These are phyloP conservation scores for Automeris io DNA, from an alignment of 2,888 invertebrate genomes.

Conservation along the genomic window DNA sequence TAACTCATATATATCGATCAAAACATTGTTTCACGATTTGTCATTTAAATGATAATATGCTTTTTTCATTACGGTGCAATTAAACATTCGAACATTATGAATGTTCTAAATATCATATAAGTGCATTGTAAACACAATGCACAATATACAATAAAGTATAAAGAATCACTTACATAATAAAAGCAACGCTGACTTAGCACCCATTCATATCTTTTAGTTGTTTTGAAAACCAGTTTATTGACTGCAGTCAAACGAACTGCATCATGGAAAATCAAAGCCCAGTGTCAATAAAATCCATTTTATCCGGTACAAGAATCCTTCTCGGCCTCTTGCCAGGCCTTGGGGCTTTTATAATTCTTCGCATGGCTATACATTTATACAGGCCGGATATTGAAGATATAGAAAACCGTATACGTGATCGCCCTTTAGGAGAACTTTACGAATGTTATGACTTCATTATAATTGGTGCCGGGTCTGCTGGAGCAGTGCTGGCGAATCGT, in stretches of 20 bases:
- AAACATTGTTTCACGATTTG: too few relatives aligned
- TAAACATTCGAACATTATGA: too few relatives aligned
- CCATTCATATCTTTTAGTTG: constrained; percentile 17
- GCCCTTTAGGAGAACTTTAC: constrained; percentile 68
- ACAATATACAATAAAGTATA: constrained; percentile 25
- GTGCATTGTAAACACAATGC: constrained; percentile 16
- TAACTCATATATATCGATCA: too few relatives aligned
- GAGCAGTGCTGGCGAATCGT: constrained; percentile 86
- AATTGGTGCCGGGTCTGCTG: constrained; percentile 89
- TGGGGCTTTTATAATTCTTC: constrained; percentile 79
- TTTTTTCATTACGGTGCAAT: too few relatives aligned
- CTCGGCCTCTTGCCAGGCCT: constrained; percentile 81
- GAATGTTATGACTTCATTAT: constrained; percentile 87
- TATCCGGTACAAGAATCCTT: constrained; percentile 80
- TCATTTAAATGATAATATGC: too few relatives aligned
- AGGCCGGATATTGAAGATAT: constrained; percentile 85
- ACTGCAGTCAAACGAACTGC: constrained; percentile 3
- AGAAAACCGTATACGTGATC: constrained; percentile 78
- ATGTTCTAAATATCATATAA: too few relatives aligned
- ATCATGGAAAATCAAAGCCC: constrained; percentile 40
- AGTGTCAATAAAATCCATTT: constrained; percentile 47
- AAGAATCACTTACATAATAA: constrained; percentile 35
- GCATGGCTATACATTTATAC: constrained; percentile 78
- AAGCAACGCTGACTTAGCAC: constrained; percentile 28
- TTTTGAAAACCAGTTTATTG: constrained; percentile 15